These are phyloP conservation scores for Stomorhina lunata DNA, from an alignment of 2,888 invertebrate genomes.

Conservation along the genomic window DNA sequence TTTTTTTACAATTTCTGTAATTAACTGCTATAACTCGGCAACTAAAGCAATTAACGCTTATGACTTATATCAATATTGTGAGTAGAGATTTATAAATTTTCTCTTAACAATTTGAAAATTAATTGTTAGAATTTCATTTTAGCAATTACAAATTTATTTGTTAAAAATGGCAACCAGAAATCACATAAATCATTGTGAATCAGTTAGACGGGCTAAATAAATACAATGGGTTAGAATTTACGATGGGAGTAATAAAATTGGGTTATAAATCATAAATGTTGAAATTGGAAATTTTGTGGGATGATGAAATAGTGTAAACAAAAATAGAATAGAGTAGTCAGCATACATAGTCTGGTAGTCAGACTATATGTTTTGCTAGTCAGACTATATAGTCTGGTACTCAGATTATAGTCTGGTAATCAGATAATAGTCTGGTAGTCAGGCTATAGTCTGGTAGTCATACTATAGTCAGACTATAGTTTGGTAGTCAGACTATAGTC, in stretches of 20 bases:
- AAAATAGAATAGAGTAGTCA: no score
- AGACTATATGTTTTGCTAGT: no score
- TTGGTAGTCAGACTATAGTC: no score
- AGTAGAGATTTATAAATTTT: neutral
- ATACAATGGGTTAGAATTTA: slow-evolving; percentile 10
- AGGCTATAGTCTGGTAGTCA: no score
- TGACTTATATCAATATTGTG: slow-evolving; percentile 19
- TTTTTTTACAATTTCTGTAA: no score
- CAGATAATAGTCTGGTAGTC: no score
- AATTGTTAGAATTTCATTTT: slow-evolving; percentile 12
- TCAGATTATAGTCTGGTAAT: no score
- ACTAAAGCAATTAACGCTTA: slow-evolving; percentile 38
- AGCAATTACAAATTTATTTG: neutral
- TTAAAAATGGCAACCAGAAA: neutral
- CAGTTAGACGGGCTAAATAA: slow-evolving; percentile 16
- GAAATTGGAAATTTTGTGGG: slow-evolving; percentile 1
- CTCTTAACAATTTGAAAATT: neutral
- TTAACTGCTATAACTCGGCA: slow-evolving; percentile 32
- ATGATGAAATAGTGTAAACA: neutral
- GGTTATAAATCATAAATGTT: neutral
- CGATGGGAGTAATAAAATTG: neutral
- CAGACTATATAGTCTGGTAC: no score
- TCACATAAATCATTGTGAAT: slow-evolving; percentile 18
- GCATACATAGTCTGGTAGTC: no score
- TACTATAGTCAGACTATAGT: no score